Percentiles rank a stretch among this genome's conserved stretches.
Conservation (phyloP, 2,113 vertebrate species). For the Hystrix brachyura region DNA sequence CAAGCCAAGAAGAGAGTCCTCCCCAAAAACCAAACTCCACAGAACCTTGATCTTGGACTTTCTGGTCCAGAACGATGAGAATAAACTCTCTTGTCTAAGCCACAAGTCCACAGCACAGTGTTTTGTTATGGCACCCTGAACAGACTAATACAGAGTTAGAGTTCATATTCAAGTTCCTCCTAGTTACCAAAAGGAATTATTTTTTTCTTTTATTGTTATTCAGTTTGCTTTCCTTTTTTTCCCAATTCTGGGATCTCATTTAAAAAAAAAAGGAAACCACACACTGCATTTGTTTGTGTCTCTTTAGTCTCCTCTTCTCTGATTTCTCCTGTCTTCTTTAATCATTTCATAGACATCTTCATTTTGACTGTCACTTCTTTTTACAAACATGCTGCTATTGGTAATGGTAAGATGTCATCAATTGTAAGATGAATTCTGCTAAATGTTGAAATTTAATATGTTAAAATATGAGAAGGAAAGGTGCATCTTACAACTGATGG, state of each 20-base stretch:
- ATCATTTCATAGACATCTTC: slow-evolving; percentile 45
- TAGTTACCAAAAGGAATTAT: neutral
- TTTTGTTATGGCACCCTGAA: neutral
- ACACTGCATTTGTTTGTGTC: slow-evolving; percentile 1
- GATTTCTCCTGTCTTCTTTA: neutral
- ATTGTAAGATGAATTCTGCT: neutral
- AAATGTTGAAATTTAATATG: slow-evolving; percentile 31
- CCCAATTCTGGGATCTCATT: neutral
- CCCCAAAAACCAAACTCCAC: neutral
- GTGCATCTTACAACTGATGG: neutral
- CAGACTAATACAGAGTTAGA: neutral
- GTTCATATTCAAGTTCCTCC: neutral
- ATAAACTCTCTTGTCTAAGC: neutral
- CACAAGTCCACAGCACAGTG: neutral
- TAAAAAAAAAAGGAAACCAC: neutral
- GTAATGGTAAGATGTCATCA: slow-evolving; percentile 34
- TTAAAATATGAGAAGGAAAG: slow-evolving; percentile 48
- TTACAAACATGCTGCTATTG: neutral
- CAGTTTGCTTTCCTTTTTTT: slow-evolving; percentile 17
- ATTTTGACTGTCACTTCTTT: slow-evolving; percentile 33
- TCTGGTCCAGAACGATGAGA: neutral
- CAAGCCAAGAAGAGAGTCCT: neutral
- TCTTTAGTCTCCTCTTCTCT: slow-evolving; percentile 43
- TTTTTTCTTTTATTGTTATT: neutral
- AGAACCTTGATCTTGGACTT: neutral